Base-by-base conservation (phyloP, 2,113 vertebrate species). In the Verasper variegatus region DNA sequence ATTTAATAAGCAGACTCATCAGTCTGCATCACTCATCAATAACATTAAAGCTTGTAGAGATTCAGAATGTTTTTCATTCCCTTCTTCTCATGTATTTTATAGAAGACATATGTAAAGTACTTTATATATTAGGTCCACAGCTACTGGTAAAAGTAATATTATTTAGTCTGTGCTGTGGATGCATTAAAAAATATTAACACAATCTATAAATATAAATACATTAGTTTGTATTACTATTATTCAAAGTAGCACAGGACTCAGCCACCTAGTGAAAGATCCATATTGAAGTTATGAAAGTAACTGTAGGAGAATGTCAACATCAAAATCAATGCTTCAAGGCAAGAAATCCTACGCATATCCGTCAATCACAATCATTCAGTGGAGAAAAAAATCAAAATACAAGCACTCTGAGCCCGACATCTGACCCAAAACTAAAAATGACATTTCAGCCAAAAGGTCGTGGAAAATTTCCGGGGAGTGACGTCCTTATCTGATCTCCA, bases 361-460 rank as follows among this genome's bases (percentile, higher is more conserved):
- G 57, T 64, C 68, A 49, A 27, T 51, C 8, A 26, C 5, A 21
- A 68, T 56, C 14, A 3, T 23, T 17, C n/a, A 68, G 35, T 26
- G 24, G 52, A 63, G 4, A 52, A 45, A 56, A 6, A 23, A 45
- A 56, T 31, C 8, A 11, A 2, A 2, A 59, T 10, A 68, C 13
- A 66, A 67, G 21, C 21, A 47, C 27, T 54, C 35, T 59, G 31
- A 31, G 31, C 31, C 31, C 31, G 69, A 80, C 66, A 85, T 80
- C 63, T 85, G 67, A 91, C 47, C 67, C 68, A 68, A 86, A 81
- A 77, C 67, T 79, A 83, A 80, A 84, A 76, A 86, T 71, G 64
- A 87, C 76, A 84, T 87, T 89, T 86, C 7, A 63, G 82, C 78
- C 40, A 68, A 88, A 78, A 88, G 81, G 77, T 86, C 70, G 26